phyloP scores from a whole-genome alignment of 2,113 vertebrate genomes.

The Oreamnos americanus region DNA sequence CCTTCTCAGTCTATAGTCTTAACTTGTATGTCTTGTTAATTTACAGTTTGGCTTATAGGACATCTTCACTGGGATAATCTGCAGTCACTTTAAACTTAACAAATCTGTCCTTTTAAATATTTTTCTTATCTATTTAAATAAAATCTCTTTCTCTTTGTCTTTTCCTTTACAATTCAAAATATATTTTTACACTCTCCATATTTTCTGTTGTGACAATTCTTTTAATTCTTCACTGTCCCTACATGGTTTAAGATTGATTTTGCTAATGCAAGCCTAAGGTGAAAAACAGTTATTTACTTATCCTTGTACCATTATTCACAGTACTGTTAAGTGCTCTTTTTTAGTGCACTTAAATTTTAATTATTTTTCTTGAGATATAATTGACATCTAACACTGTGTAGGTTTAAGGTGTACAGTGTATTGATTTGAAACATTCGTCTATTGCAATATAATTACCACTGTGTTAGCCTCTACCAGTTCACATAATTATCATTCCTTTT shows the following conservation, averaged over 20 bases:
- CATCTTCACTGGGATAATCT: background rate
- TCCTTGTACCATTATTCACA: background rate
- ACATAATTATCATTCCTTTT: background rate
- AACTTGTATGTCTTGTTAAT: background rate
- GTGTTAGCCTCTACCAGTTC: background rate
- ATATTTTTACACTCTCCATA: background rate
- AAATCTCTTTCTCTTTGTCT: background rate
- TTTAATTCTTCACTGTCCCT: background rate
- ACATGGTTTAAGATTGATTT: background rate
- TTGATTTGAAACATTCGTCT: background rate
- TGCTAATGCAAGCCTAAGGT: background rate
- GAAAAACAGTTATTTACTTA: background rate
- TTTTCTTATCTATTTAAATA: background rate
- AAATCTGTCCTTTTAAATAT: background rate
- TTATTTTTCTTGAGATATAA: background rate
- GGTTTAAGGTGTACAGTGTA: background rate
- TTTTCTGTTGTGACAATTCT: background rate
- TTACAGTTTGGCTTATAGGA: background rate
- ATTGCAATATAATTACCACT: background rate
- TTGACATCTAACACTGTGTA: background rate
- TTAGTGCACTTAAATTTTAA: background rate
- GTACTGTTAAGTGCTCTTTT: background rate
- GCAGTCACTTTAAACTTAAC: background rate
- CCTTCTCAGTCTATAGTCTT: background rate
- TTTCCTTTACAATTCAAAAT: background rate